phyloP scores from a whole-genome alignment of 1,140 invertebrate genomes.

The Aricia agestis region DNA sequence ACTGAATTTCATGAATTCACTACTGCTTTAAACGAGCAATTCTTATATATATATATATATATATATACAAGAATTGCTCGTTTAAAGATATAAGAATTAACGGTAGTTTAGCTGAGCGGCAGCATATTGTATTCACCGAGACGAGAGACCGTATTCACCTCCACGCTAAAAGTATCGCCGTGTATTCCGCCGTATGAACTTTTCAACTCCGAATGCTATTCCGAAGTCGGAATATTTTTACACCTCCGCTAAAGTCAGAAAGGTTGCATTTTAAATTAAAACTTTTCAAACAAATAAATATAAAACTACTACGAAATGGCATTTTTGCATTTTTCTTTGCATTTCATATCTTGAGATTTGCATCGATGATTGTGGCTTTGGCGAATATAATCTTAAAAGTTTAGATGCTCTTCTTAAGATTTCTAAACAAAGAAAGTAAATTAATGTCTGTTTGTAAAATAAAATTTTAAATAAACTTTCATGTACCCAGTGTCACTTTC shows the following conservation, averaged over 20 bases:
- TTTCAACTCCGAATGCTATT: background rate
- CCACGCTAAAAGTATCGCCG: background rate
- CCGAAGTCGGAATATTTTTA: background rate
- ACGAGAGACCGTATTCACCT: background rate
- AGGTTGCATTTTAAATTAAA: background rate
- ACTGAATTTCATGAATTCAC: too few relatives aligned
- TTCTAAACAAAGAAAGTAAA: background rate
- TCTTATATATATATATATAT: too few relatives aligned
- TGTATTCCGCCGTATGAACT: background rate
- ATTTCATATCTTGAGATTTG: background rate
- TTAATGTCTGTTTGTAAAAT: too few relatives aligned
- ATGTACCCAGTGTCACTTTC: too few relatives aligned
- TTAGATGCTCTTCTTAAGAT: background rate
- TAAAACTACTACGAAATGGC: background rate
- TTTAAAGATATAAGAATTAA: too few relatives aligned
- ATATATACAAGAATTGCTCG: too few relatives aligned
- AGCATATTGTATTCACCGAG: background rate
- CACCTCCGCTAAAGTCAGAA: background rate
- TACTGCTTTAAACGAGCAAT: too few relatives aligned
- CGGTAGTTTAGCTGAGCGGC: too few relatives aligned
- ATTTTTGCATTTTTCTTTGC: background rate
- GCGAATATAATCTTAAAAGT: background rate
- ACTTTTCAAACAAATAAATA: background rate
- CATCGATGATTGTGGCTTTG: background rate
- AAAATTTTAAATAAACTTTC: too few relatives aligned